phyloP scores from a whole-genome alignment of 2,888 invertebrate species.

The Drosophila testacea region DNA sequence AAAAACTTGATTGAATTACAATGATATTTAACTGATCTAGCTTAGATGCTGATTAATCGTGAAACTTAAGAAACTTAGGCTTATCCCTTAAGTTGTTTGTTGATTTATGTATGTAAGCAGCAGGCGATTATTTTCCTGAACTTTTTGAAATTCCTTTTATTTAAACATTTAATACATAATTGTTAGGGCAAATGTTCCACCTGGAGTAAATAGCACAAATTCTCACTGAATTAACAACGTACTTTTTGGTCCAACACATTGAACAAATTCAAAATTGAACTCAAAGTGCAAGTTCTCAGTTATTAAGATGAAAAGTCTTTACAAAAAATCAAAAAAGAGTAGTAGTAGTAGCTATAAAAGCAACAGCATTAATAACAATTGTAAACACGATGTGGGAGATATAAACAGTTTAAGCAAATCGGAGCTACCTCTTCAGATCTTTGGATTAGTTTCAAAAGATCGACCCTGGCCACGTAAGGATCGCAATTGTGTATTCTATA shows the following conservation, averaged over 20 bases:
- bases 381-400: constrained; percentile 4
- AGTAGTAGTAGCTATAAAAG: constrained; percentile 1
- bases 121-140: constrained; percentile 23
- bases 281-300: not conserved
- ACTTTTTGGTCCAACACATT: constrained; percentile 1
- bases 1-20: not conserved
- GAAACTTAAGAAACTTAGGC: too few relatives aligned
- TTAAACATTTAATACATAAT: not conserved
- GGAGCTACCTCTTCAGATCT: constrained; percentile 10
- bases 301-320: constrained; percentile 22
- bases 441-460: constrained; percentile 20
- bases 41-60: too few relatives aligned
- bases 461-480: constrained; percentile 24
- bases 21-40: not conserved
- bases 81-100: not conserved
- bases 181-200: constrained; percentile 8
- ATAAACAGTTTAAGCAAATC: constrained; percentile 13
- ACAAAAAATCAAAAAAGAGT: constrained; percentile 18
- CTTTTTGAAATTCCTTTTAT: not conserved
- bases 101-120: constrained; percentile 13
- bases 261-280: constrained; percentile 33
- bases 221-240: constrained; percentile 8
- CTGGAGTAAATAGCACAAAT: constrained; percentile 19
- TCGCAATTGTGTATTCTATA: constrained; percentile 66
- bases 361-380: constrained; percentile 10